Evolutionary conservation across 1,140 invertebrate species (phyloP), one percentile per base, ranked within the genome.

Genomic region (Acromyrmex heyeri): DNA sequence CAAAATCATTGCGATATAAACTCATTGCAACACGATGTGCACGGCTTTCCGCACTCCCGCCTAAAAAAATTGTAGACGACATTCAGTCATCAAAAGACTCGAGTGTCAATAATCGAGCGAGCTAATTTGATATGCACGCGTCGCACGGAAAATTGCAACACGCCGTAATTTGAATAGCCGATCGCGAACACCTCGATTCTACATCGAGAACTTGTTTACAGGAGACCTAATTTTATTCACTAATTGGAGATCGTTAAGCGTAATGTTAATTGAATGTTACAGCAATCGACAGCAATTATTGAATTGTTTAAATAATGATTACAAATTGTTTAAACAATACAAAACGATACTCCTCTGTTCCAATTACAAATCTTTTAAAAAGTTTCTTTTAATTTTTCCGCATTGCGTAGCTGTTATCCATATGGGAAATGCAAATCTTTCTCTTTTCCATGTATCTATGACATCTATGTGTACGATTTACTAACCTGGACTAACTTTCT

Each of bases 401-500:
- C 67, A 44, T 89, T 67, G 44, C 48, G 59, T 61, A 79, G 61
- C 73, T 85, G 79, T 90, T 67, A 69, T 38, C 34, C 50, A 55
- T 83, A 87, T 73, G 86, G 69, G 38, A 69, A 83, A 75, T 62
- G 76, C 78, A 34, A 86, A 83, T 83, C 79, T 83, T 85, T 75
- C 67, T 88, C 73, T 91, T 88, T 92, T 92, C 85, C 83, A 92
- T 92, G 86, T 93, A 65, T 86, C 86, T 90, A 57, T 57, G 86
- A 73, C 72, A 81, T 86, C 67, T 90, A 50, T 90, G 55, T 88
- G 75, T 92, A 87, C 88, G 86, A 93, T 91, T 93, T 91, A 94
- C 92, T 95, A 95, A 95, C 90, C 69, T 92, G 88, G 86, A 90
- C 90, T 91, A 91, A 92, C 90, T 94, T 94, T 92, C 88, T 93